A percentile compares a stretch with the other conserved stretches of the same genome.
Conservation (phyloP, 2,113 vertebrate species). For the Otus sunia region DNA sequence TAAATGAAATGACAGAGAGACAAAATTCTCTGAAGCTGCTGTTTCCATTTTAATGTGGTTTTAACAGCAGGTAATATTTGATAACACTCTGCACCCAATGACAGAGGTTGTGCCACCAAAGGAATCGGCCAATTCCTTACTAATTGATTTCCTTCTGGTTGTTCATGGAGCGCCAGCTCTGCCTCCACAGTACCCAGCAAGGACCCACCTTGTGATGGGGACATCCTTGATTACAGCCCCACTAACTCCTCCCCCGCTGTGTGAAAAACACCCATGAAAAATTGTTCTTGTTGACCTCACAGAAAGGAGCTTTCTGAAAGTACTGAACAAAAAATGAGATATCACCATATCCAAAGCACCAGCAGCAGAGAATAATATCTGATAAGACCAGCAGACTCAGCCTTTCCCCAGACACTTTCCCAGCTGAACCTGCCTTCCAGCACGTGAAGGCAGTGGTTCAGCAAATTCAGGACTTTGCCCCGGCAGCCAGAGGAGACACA, state of each 20-base stretch:
- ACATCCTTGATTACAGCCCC: accelerated
- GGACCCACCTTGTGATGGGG: neutral
- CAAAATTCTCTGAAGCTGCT: neutral
- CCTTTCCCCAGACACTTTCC: neutral
- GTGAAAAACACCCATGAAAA: neutral
- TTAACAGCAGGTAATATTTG: neutral
- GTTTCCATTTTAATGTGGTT: neutral
- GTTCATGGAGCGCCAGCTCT: neutral
- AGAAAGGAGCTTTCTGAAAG: neutral
- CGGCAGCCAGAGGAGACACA: neutral
- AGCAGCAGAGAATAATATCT: neutral
- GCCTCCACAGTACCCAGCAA: neutral
- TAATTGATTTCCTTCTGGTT: neutral
- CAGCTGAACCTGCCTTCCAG: neutral
- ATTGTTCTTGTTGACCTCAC: neutral
- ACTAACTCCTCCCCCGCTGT: neutral
- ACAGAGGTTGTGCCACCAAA: neutral
- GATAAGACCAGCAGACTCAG: neutral
- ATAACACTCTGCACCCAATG: neutral
- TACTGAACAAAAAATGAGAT: neutral
- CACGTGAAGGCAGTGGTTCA: neutral
- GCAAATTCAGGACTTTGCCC: neutral
- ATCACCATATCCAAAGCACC: neutral
- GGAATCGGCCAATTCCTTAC: neutral
- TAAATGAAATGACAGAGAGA: neutral